These are phyloP conservation scores for Sinonovacula constricta DNA, from an alignment of 1,140 invertebrate species.

Conservation along the genomic window DNA sequence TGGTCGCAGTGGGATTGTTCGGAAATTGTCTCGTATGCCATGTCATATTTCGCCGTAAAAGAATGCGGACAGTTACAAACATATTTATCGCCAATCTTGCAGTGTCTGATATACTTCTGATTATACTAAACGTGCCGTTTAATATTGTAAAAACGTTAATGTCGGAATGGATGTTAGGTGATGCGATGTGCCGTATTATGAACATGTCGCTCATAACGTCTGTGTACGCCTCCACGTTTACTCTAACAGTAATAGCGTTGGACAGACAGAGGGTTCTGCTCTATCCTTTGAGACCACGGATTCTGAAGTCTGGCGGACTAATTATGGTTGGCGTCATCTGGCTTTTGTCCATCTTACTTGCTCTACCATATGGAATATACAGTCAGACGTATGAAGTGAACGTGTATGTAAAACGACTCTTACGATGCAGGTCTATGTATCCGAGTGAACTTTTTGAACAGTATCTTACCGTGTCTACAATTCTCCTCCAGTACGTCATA, in stretches of 20 bases:
- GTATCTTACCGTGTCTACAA: slow-evolving; percentile 77
- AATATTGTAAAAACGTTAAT: slow-evolving; percentile 75
- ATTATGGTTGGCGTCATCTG: slow-evolving; percentile 79
- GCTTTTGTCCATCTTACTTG: slow-evolving; percentile 78
- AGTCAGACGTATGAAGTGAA: slow-evolving; percentile 60
- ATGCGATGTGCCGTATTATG: slow-evolving; percentile 79
- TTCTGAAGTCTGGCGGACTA: slow-evolving; percentile 74
- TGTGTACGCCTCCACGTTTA: slow-evolving; percentile 81
- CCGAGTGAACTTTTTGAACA: slow-evolving; percentile 72
- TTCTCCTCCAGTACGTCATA: slow-evolving; percentile 81
- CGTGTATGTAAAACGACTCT: slow-evolving; percentile 43
- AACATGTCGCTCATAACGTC: slow-evolving; percentile 80
- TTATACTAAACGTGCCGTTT: slow-evolving; percentile 90
- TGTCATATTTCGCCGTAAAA: slow-evolving; percentile 92
- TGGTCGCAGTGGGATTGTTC: slow-evolving; percentile 77
- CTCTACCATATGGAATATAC: slow-evolving; percentile 81
- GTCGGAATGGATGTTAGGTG: slow-evolving; percentile 79
- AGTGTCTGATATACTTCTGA: slow-evolving; percentile 95
- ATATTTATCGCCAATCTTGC: slow-evolving; percentile 98
- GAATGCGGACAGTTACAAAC: slow-evolving; percentile 99
- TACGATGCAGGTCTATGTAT: slow-evolving; percentile 77
- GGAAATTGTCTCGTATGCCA: slow-evolving; percentile 93
- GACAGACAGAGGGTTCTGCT: slow-evolving; percentile 81
- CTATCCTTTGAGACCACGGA: slow-evolving; percentile 78
- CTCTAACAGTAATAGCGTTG: slow-evolving; percentile 81